phyloP scores from a whole-genome alignment of 2,797 vertebrate species.

The Anabacerthia variegaticeps region DNA sequence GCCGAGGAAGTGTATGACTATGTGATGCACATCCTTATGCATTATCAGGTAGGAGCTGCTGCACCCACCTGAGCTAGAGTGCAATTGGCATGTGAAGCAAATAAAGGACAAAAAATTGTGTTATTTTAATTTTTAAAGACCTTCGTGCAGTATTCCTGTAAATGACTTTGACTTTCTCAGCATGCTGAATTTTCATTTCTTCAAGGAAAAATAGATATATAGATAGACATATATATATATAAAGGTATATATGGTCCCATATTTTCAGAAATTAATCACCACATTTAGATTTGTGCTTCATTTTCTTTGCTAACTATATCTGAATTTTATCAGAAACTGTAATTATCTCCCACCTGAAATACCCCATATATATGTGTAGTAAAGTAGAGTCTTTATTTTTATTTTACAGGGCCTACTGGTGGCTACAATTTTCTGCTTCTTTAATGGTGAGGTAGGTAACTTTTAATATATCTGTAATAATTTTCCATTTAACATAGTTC shows the following conservation, averaged over 20 bases:
- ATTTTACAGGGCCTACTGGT: conserved; percentile 90
- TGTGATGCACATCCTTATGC: conserved; percentile 94
- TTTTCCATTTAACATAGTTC: background rate
- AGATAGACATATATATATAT: no score
- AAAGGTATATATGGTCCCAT: background rate
- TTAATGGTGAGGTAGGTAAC: conserved; percentile 92
- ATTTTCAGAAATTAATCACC: background rate
- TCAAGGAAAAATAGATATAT: background rate
- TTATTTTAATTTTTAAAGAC: background rate
- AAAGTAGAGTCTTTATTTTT: background rate
- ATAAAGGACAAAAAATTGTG: fast-evolving
- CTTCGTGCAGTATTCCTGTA: background rate
- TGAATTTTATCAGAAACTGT: background rate
- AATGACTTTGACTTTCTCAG: background rate
- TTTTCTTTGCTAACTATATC: background rate
- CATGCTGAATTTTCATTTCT: background rate
- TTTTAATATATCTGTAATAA: background rate
- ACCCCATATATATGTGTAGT: background rate
- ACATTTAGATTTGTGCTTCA: background rate
- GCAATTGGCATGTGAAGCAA: background rate
- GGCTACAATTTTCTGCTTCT: conserved; percentile 98
- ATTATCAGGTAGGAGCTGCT: conserved; percentile 87
- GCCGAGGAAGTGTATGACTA: conserved; percentile 94
- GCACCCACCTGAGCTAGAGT: background rate
- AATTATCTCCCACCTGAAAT: background rate